A percentile compares a stretch with the other conserved stretches of the same genome.
These are phyloP conservation scores for Myopa tessellatipennis DNA, from an alignment of 2,888 invertebrate species.

Conservation along the genomic window DNA sequence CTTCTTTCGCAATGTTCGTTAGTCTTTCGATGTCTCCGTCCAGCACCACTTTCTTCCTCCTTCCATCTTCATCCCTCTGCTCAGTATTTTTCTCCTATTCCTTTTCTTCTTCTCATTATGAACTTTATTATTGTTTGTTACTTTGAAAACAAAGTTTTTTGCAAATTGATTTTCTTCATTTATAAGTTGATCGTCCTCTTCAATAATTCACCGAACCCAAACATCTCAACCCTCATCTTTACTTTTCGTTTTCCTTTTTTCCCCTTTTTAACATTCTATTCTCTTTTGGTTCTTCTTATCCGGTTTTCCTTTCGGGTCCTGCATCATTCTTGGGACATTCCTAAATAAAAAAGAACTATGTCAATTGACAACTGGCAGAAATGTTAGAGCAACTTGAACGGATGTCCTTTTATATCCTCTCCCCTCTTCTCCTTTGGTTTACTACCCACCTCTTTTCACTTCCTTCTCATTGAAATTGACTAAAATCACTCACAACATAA, in stretches of 20 bases:
- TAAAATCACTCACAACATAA: not conserved
- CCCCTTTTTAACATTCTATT: not conserved
- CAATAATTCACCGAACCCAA: not conserved
- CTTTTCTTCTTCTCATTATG: not conserved
- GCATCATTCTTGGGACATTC: not conserved
- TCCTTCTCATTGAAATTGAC: not conserved
- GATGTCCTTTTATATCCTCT: not conserved
- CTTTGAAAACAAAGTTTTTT: not conserved
- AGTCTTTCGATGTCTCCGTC: no score
- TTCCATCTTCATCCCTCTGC: no score
- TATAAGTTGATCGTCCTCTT: no score
- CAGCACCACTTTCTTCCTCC: no score
- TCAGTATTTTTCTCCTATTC: no score
- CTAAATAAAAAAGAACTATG: slow-evolving; percentile 48
- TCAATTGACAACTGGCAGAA: slow-evolving; percentile 58
- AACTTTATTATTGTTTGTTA: not conserved
- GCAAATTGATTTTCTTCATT: not conserved
- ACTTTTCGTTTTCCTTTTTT: not conserved
- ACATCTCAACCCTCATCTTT: not conserved
- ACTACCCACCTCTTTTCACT: not conserved
- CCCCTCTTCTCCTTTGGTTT: slow-evolving; percentile 42
- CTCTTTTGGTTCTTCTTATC: not conserved
- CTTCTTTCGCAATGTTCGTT: no score
- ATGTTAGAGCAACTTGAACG: slow-evolving; percentile 56
- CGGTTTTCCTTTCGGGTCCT: not conserved